Base-by-base conservation (phyloP, 2,888 invertebrate genomes). In the Drosophila neotestacea region DNA sequence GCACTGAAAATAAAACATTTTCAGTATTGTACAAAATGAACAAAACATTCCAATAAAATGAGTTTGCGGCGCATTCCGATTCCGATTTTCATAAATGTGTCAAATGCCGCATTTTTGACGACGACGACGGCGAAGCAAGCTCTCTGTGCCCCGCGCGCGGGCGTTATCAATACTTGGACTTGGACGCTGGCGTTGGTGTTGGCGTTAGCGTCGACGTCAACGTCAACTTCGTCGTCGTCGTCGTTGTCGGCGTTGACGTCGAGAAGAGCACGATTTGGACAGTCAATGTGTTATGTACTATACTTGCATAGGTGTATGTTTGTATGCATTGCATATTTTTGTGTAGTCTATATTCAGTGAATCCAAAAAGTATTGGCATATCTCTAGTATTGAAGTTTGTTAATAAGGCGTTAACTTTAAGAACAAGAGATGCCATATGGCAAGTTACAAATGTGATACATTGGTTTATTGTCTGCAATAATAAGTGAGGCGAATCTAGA, bases 41-140 rank as follows among this genome's bases (percentile, higher is more conserved):
- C 71, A 85, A 79, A 82, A 85, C 84, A 85, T 85, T 85, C 84
- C 84, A 85, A 88, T 85, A 88, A 88, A 83, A 85, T 85, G 84
- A 85, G 86, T 88, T 79, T 80, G 86, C 77, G 68, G 75, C 78
- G 76, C 85, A 85, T 88, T 85, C 85, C 83, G 69, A 85, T 83
- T 88, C 86, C 86, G 87, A 86, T 88, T 88, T 88, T 88, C 88
- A 85, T 85, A 88, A 85, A 85, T 88, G 88, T 85, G 85, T 88
- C 86, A 85, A 85, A 85, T 85, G 81, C 88, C 84, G 76, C 88
- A 85, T 85, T 88, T 85, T 85, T 83, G 79, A 83, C 79, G 61
- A 67, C 79, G 22, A 22, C 56, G 46, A 13, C 30, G 47, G 13
- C 59, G 70, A 55, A 39, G 72, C 56, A 58, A 66, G 46, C 65